These are phyloP conservation scores for Agonopterix subpropinquella DNA, from an alignment of 2,888 invertebrate species.

Conservation along the genomic window DNA sequence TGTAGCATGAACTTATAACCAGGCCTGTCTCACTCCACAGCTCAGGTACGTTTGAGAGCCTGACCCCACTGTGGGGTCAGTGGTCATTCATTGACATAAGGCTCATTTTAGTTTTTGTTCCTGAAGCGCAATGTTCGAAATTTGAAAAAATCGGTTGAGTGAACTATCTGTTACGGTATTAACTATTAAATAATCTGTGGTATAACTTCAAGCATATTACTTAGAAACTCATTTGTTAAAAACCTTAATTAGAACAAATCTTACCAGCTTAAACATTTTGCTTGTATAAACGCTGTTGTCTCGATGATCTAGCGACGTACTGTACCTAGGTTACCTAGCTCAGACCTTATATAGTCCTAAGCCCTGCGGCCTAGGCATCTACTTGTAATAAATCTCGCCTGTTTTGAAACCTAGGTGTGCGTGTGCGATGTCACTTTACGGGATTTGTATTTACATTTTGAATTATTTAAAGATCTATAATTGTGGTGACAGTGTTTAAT, in stretches of 20 bases:
- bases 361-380: conserved; percentile 39
- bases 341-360: conserved; percentile 58
- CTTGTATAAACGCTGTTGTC: background rate
- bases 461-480: background rate
- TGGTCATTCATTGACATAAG: no score
- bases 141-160: no score
- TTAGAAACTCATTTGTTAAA: background rate
- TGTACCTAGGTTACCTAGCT: conserved; percentile 37
- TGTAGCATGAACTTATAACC: no score
- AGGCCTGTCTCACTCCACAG: no score
- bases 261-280: conserved; percentile 15
- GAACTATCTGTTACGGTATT: no score
- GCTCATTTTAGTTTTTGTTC: no score
- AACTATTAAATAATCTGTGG: no score
- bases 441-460: background rate
- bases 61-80: no score
- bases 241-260: conserved; percentile 2
- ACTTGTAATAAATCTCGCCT: conserved; percentile 49
- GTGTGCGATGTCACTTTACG: conserved; percentile 26
- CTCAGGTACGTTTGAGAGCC: no score
- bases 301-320: conserved; percentile 1
- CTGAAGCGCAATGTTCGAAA: no score
- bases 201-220: background rate
- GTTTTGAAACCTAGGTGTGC: conserved; percentile 39
- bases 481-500: background rate